Base-by-base conservation (phyloP, 1,140 invertebrate genomes). In the Propsilocerus akamusi region DNA sequence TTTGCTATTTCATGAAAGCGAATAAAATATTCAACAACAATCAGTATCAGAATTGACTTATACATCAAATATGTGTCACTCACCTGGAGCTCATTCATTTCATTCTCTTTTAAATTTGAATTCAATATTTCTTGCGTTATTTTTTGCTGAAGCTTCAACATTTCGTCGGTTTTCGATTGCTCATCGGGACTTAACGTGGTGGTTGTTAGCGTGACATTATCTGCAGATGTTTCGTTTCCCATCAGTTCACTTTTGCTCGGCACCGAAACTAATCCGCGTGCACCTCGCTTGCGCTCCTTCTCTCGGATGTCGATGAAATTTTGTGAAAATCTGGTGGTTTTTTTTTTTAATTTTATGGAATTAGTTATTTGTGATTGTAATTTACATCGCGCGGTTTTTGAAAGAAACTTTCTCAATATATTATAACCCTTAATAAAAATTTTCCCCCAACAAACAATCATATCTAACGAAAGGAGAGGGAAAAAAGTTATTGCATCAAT, bases 261-360 rank as follows among this genome's bases (percentile, higher is more conserved):
- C 55, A 59, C 7, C 56, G 58, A 54, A 57, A 41, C 55, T 55
- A 26, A 54, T 5, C 59, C 59, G 0, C 59, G 54, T 41, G 59
- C 56, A 17, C 61, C 59, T 22, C 60, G 68, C 67, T 75, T 81
- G 57, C 74, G 73, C 73, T 78, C 87, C 37, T 81, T 73, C 63
- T 94, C 89, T 26, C 84, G 72, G 30, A 90, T 78, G 65, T 97
- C 91, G 26, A 96, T 83, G 66, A 97, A 96, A 46, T 79, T 79
- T 66, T 88, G 83, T 10, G 89, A 84, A 66, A 96, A 96, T 67
- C 86, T 90, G 61, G 49, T 41, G 14, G 25, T 7, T 6, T 12
- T 46, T 46, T 46, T 46, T 11, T 46, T n/a, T n/a, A n/a, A n/a
- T n/a, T n/a, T n/a, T n/a, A n/a, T n/a, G n/a, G n/a, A n/a, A n/a